Evolutionary conservation across 92 coral and sea anemone species (phyloP).

Genomic region (Umimayanthus chanpuru): DNA sequence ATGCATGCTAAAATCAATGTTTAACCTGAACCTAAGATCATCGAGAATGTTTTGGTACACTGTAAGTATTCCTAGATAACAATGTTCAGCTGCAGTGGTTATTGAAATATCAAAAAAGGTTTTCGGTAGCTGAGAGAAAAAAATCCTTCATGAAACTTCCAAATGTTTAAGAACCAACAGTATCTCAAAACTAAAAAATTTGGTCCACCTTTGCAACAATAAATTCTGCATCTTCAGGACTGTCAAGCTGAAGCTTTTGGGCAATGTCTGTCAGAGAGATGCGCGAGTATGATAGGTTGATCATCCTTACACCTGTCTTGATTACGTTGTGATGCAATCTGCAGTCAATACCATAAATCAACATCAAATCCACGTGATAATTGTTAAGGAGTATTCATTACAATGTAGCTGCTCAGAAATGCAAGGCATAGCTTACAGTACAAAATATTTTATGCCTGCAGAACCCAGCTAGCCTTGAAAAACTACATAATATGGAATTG

Average conservation of each 20-base stretch:
- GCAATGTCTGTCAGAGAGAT: constrained; percentile 95
- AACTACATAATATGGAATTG: not conserved
- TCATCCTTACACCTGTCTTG: constrained; percentile 98
- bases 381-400: not conserved
- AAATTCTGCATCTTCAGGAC: constrained; percentile 99
- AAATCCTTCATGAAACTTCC: not conserved
- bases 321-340: constrained; percentile 98
- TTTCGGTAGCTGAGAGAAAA: not conserved
- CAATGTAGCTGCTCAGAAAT: not conserved
- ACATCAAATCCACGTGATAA: not conserved
- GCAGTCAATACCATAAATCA: not conserved
- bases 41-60: no score
- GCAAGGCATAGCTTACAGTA: not conserved
- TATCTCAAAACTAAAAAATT: not conserved
- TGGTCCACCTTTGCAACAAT: constrained; percentile 90
- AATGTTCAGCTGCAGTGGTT: not conserved
- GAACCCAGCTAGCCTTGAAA: not conserved
- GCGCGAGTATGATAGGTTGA: constrained; percentile 92
- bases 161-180: not conserved
- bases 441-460: no score
- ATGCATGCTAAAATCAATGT: no score
- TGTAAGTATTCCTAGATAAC: not conserved
- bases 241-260: constrained; percentile 92
- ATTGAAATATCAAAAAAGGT: not conserved
- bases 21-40: no score